Conservation (phyloP, 2,113 vertebrate genomes). For the Anhinga rufa region DNA sequence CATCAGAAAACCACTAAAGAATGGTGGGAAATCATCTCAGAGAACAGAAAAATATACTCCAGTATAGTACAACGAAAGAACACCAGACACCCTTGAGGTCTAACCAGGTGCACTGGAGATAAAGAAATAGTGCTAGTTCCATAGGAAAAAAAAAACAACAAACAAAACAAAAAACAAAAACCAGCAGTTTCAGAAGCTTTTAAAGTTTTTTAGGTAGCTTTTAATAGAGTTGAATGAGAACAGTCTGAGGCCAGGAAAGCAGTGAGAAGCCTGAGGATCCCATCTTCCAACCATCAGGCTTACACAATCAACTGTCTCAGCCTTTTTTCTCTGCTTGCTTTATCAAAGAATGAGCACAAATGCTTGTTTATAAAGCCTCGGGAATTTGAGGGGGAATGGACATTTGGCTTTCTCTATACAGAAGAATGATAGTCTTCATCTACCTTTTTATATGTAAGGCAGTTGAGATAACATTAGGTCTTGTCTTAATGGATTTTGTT, state of each 20-base stretch:
- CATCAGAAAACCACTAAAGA: background rate
- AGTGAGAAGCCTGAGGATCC: background rate
- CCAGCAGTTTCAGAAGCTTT: background rate
- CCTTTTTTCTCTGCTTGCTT: background rate
- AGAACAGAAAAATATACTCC: background rate
- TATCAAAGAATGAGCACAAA: constrained; percentile 38
- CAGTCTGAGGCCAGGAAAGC: background rate
- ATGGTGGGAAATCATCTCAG: background rate
- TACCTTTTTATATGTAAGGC: constrained; percentile 1
- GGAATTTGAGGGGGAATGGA: constrained; percentile 4
- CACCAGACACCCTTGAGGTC: background rate
- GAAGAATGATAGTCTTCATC: constrained; percentile 13
- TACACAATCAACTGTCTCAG: constrained; percentile 28
- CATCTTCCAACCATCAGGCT: constrained; percentile 7
- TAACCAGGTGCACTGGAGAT: background rate
- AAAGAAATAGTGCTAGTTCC: background rate
- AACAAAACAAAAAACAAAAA: too few relatives aligned
- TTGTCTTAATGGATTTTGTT: constrained; percentile 58
- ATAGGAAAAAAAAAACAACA: background rate
- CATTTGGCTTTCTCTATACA: background rate
- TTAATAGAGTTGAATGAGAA: background rate
- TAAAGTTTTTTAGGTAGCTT: background rate
- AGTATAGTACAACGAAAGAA: background rate
- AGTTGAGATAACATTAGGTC: constrained; percentile 31
- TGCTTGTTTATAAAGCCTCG: constrained; percentile 2